phyloP scores from a whole-genome alignment of 2,888 invertebrate genomes.

The Carabus problematicus region DNA sequence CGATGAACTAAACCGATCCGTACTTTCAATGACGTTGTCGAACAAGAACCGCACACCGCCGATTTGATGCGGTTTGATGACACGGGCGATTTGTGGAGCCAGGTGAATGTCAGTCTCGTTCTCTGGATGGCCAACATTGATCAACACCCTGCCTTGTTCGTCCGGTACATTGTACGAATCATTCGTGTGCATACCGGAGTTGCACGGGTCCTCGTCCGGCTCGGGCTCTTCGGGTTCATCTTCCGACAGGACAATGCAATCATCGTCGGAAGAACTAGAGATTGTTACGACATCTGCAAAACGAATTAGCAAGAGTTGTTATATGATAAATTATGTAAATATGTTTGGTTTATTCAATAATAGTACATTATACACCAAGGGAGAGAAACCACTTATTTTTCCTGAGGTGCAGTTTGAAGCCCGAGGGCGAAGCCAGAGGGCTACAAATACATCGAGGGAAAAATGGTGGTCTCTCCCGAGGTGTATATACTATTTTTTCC shows the following conservation, averaged over 20 bases:
- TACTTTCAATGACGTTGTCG: constrained; percentile 96
- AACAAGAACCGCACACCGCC: constrained; percentile 80
- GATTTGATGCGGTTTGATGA: constrained; percentile 96
- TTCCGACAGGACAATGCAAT: constrained; percentile 87
- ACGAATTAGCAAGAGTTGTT: not conserved
- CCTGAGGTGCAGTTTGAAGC: no score
- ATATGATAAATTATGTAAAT: not conserved
- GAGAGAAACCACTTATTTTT: no score
- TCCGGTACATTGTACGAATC: constrained; percentile 91
- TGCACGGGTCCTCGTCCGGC: constrained; percentile 86
- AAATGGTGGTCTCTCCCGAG: no score
- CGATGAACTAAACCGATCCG: constrained; percentile 84
- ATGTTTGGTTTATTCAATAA: no score
- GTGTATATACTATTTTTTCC: no score
- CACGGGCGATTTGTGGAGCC: constrained; percentile 87
- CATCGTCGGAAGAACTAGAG: constrained; percentile 77
- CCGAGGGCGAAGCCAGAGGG: no score
- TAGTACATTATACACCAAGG: no score
- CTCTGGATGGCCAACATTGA: constrained; percentile 92
- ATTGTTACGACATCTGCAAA: constrained; percentile 71
- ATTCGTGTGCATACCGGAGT: constrained; percentile 92
- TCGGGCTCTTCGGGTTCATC: constrained; percentile 81
- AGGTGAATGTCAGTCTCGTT: constrained; percentile 91
- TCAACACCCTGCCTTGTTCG: constrained; percentile 87
- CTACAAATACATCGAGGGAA: no score